These are phyloP conservation scores for Pedionomus torquatus DNA, from an alignment of 2,113 vertebrate species.

Conservation along the genomic window DNA sequence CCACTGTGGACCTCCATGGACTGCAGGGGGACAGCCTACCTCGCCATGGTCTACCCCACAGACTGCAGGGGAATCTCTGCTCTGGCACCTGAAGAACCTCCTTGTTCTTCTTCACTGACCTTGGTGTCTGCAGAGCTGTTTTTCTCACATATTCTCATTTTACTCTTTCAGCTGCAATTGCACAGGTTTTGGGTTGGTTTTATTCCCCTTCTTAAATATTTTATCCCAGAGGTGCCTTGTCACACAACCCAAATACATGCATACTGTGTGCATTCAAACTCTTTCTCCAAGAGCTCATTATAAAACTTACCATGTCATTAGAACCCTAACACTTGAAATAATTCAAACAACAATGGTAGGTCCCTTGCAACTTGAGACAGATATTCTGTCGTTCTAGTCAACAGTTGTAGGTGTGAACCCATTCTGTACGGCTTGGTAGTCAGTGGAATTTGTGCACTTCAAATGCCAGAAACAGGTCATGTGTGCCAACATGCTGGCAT, in stretches of 20 bases:
- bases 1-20: not conserved
- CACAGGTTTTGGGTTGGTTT: not conserved
- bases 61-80: not conserved
- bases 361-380: not conserved
- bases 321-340: not conserved
- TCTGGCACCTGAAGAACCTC: not conserved
- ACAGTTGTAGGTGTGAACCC: not conserved
- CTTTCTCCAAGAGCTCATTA: not conserved
- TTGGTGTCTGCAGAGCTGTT: not conserved
- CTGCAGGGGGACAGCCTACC: not conserved
- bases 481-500: not conserved
- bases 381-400: not conserved
- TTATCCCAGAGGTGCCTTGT: not conserved
- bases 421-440: not conserved
- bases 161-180: not conserved
- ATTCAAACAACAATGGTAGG: not conserved
- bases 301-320: not conserved
- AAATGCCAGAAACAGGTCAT: not conserved
- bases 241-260: not conserved
- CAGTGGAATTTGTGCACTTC: not conserved
- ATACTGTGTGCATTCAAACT: not conserved
- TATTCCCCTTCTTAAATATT: not conserved
- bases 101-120: not conserved
- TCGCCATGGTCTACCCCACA: not conserved
- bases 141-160: not conserved